phyloP scores from a whole-genome alignment of 2,888 invertebrate genomes.

The Netelia inedita region DNA sequence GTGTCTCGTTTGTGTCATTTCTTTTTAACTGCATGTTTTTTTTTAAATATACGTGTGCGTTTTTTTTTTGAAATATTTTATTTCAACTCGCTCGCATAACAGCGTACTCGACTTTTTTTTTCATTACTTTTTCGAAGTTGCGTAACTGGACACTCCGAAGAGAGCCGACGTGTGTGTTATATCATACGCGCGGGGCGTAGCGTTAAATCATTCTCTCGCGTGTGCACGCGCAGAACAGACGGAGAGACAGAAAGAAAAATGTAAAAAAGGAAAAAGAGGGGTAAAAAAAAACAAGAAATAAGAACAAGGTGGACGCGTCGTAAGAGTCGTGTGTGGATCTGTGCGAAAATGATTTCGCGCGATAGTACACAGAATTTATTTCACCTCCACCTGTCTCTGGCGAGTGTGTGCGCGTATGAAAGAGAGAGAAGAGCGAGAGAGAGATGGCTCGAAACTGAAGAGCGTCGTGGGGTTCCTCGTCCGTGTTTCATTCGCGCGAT shows the following conservation, averaged over 20 bases:
- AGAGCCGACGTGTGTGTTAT: slow-evolving; percentile 58
- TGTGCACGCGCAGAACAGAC: neutral
- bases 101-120: slow-evolving; percentile 35
- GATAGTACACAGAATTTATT: slow-evolving; percentile 77
- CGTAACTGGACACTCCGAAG: slow-evolving; percentile 67
- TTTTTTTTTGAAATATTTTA: neutral
- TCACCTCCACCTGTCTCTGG: slow-evolving; percentile 74
- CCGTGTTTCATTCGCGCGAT: slow-evolving; percentile 49
- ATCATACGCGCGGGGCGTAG: slow-evolving; percentile 42
- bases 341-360: slow-evolving; percentile 72
- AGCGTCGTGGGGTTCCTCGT: slow-evolving; percentile 46
- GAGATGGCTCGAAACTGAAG: slow-evolving; percentile 28
- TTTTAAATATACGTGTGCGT: neutral
- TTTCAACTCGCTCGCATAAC: slow-evolving; percentile 50
- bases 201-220: slow-evolving; percentile 43
- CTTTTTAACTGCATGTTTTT: slow-evolving; percentile 21
- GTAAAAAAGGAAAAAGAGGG: neutral
- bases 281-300: slow-evolving; percentile 24
- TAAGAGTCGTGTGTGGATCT: slow-evolving; percentile 44
- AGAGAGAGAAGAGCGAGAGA: slow-evolving; percentile 2
- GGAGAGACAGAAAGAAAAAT: neutral
- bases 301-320: slow-evolving; percentile 20
- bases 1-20: slow-evolving; percentile 20
- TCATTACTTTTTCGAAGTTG: slow-evolving; percentile 46
- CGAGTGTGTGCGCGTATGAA: neutral